phyloP scores from a whole-genome alignment of 1,140 invertebrate species.

The Nymphalis io region DNA sequence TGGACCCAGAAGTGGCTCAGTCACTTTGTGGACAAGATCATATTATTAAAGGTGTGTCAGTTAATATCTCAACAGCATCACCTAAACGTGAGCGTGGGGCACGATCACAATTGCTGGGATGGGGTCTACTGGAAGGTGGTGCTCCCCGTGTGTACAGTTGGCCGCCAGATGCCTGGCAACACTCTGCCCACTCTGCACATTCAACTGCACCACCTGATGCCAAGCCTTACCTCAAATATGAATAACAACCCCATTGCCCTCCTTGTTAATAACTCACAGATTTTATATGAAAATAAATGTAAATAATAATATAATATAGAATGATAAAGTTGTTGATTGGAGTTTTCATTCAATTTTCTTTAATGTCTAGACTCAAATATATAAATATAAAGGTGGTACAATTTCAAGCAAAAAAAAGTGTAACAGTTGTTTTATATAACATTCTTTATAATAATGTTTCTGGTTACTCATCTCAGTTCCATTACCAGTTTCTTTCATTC shows the following conservation, averaged over 20 bases:
- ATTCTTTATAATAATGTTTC: too few relatives aligned
- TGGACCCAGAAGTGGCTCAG: constrained; percentile 96
- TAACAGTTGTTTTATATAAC: too few relatives aligned
- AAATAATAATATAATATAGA: constrained; percentile 75
- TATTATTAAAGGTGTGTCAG: constrained; percentile 96
- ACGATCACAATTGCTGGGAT: constrained; percentile 58
- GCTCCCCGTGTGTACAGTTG: constrained; percentile 64
- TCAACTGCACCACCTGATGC: constrained; percentile 46
- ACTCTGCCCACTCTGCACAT: constrained; percentile 38
- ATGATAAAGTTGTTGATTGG: constrained; percentile 61
- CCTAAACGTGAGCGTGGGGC: constrained; percentile 85
- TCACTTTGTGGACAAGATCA: constrained; percentile 97
- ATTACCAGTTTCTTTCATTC: too few relatives aligned
- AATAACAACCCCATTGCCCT: constrained; percentile 52
- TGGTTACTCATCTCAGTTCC: too few relatives aligned
- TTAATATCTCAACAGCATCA: constrained; percentile 97
- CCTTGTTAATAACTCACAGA: constrained; percentile 72
- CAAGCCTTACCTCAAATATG: constrained; percentile 76
- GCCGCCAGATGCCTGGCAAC: constrained; percentile 62
- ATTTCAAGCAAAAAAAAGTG: too few relatives aligned
- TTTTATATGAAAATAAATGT: constrained; percentile 75
- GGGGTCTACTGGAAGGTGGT: constrained; percentile 59
- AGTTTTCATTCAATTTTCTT: background rate
- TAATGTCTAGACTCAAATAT: background rate
- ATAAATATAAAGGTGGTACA: background rate